phyloP scores from a whole-genome alignment of 2,113 vertebrate genomes.

The Theristicus caerulescens region DNA sequence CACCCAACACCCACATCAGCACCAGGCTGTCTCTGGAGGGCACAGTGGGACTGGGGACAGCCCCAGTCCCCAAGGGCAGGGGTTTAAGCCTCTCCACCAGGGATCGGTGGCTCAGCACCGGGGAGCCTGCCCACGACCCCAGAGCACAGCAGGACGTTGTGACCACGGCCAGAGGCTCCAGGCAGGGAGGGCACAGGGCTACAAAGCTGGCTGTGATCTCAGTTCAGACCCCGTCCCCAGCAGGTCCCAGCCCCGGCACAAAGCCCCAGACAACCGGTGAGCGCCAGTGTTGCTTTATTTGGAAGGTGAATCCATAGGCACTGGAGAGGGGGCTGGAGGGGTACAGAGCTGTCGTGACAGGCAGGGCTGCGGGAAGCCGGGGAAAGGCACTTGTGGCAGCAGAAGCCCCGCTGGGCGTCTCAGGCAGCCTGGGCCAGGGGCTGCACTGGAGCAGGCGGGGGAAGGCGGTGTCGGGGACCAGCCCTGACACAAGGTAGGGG shows the following conservation, averaged over 20 bases:
- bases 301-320: conserved; percentile 9
- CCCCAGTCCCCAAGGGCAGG: neutral
- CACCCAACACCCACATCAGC: neutral
- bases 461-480: neutral
- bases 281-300: conserved; percentile 18
- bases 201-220: neutral
- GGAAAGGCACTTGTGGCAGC: conserved; percentile 6
- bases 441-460: neutral
- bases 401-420: neutral
- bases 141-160: neutral
- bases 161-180: neutral
- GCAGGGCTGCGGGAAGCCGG: neutral
- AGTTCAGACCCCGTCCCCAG: neutral
- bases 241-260: neutral
- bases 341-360: neutral
- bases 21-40: neutral
- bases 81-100: neutral
- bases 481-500: conserved; percentile 18
- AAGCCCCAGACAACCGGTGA: neutral
- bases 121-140: neutral
- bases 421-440: neutral
- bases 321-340: neutral
- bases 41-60: neutral
- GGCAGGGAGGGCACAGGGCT: neutral
- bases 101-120: neutral